phyloP scores from a whole-genome alignment of 2,888 invertebrate genomes.

The Carabus problematicus region DNA sequence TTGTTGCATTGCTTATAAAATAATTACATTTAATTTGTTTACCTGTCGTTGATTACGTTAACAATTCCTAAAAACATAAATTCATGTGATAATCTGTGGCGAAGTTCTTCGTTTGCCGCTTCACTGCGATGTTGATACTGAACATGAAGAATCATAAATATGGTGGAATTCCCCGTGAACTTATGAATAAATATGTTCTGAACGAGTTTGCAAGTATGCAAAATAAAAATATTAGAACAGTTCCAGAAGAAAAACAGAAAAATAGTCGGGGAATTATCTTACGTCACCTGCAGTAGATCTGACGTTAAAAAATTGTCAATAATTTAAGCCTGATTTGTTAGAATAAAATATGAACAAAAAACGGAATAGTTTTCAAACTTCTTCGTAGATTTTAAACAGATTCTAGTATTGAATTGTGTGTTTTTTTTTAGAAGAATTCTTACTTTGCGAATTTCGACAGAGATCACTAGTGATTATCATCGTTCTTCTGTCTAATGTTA shows the following conservation, averaged over 20 bases:
- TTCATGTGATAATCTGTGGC: slow-evolving; percentile 15
- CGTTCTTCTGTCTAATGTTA: no score
- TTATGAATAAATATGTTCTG: slow-evolving; percentile 8
- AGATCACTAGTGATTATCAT: no score
- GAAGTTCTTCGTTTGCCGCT: slow-evolving; percentile 6
- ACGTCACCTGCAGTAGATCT: neutral
- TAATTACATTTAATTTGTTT: slow-evolving; percentile 34
- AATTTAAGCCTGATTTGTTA: no score
- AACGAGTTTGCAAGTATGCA: slow-evolving; percentile 1
- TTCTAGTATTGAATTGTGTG: no score
- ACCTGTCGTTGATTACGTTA: neutral
- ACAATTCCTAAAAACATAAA: slow-evolving; percentile 9
- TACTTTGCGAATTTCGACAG: no score
- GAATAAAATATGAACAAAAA: no score
- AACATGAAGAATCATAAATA: neutral
- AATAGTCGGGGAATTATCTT: slow-evolving; percentile 6
- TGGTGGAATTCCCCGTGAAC: slow-evolving; percentile 10
- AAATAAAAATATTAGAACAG: slow-evolving; percentile 24
- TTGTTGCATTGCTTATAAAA: neutral
- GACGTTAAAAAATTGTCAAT: no score
- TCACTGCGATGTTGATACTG: slow-evolving; percentile 14
- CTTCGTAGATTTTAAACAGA: no score
- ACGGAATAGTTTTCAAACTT: no score
- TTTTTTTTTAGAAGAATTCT: no score
- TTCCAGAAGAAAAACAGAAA: slow-evolving; percentile 11